Conservation (phyloP, 2,113 vertebrate genomes). For the Amphiprion ocellaris region DNA sequence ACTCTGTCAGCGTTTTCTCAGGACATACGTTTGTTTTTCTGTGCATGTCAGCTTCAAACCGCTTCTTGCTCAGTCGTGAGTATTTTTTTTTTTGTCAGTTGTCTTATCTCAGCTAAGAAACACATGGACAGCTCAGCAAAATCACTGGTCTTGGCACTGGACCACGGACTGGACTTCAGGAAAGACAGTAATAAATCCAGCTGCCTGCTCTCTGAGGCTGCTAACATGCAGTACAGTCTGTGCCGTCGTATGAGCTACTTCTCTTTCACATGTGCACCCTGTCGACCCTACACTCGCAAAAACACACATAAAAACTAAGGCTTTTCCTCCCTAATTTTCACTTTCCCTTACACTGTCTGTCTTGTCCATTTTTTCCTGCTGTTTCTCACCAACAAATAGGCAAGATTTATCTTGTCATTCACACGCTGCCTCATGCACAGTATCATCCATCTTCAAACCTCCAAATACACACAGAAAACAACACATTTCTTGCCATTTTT, state of each 20-base stretch:
- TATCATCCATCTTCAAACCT: neutral
- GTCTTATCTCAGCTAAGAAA: constrained; percentile 61
- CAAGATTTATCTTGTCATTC: neutral
- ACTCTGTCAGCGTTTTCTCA: constrained; percentile 30
- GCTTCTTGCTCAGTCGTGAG: constrained; percentile 1
- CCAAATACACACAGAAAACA: too few species aligned
- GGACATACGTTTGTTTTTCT: constrained; percentile 27
- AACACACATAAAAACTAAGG: neutral
- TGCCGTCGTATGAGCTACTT: neutral
- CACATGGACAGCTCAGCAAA: constrained; percentile 54
- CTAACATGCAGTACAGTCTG: constrained; percentile 5
- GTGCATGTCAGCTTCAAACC: constrained; percentile 27
- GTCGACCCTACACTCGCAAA: neutral
- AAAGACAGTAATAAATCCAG: constrained; percentile 58
- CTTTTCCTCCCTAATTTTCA: neutral
- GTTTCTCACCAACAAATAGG: neutral
- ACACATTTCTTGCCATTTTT: too few species aligned
- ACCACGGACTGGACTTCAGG: constrained; percentile 27
- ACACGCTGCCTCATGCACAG: neutral
- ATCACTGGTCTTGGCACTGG: constrained; percentile 49
- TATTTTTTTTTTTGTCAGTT: constrained; percentile 28
- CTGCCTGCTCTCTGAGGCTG: constrained; percentile 23
- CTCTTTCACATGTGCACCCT: neutral
- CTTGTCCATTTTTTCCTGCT: constrained; percentile 6
- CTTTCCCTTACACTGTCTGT: neutral